These are phyloP conservation scores for Lithobates sylvaticus DNA, from an alignment of 2,797 vertebrate genomes.

Conservation along the genomic window DNA sequence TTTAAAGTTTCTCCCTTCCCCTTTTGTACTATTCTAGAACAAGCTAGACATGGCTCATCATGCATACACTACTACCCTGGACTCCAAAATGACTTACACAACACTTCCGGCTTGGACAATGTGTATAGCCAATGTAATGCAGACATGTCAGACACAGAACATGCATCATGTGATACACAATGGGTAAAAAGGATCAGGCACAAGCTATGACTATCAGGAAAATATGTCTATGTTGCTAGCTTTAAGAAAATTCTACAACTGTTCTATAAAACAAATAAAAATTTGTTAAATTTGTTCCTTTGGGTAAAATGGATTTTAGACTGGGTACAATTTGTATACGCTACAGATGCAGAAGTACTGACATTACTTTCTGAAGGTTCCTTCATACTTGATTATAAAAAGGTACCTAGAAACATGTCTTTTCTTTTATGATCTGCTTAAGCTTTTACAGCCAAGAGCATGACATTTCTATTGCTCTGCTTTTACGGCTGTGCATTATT, in stretches of 20 bases:
- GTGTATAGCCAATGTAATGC: conserved; percentile 80
- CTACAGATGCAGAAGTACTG: background rate
- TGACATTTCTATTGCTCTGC: background rate
- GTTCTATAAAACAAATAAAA: too few species aligned
- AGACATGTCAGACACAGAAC: conserved; percentile 78
- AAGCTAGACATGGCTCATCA: conserved; percentile 23
- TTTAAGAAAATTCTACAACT: background rate
- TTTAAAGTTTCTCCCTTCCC: background rate
- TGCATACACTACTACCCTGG: conserved; percentile 22
- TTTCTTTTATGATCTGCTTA: background rate
- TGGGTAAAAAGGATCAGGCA: conserved; percentile 81
- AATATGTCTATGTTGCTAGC: background rate
- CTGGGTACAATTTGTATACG: too few species aligned
- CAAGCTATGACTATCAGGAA: conserved; percentile 67
- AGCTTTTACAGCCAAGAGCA: background rate
- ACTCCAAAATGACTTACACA: conserved; percentile 41
- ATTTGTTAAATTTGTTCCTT: too few species aligned
- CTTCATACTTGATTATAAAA: background rate
- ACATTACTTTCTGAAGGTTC: background rate
- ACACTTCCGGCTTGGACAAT: conserved; percentile 43
- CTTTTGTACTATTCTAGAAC: background rate
- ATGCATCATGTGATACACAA: conserved; percentile 78
- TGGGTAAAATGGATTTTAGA: too few species aligned
- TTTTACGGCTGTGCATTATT: background rate
- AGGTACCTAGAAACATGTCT: background rate